Conservation (phyloP, 2,888 invertebrate species). For the Nomada fabriciana region DNA sequence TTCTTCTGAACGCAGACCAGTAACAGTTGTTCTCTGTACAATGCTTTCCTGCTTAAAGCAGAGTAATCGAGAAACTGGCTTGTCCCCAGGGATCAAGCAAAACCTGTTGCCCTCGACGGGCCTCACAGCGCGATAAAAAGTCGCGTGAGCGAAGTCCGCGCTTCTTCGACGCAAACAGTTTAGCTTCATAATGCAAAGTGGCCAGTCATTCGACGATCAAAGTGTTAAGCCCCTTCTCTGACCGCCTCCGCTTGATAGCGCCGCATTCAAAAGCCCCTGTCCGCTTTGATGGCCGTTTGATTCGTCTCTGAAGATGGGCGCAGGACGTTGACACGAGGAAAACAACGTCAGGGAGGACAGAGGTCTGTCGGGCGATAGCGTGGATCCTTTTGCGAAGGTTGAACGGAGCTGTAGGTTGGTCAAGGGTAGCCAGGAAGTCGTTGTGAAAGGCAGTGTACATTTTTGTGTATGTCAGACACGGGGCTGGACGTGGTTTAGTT, state of each 20-base stretch:
- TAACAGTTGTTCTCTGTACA: background rate
- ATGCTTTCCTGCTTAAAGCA: slow-evolving; percentile 42
- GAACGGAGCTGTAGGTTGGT: background rate
- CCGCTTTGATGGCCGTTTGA: slow-evolving; percentile 63
- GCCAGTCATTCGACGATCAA: slow-evolving; percentile 81
- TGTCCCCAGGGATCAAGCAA: slow-evolving; percentile 57
- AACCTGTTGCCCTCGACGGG: slow-evolving; percentile 77
- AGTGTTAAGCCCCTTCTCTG: slow-evolving; percentile 69
- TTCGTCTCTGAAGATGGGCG: slow-evolving; percentile 59
- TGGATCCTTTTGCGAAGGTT: slow-evolving; percentile 42
- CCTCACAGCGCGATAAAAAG: slow-evolving; percentile 79
- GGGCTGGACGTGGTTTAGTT: no score
- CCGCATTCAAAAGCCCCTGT: slow-evolving; percentile 57
- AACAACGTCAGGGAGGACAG: slow-evolving; percentile 51
- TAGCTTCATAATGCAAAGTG: slow-evolving; percentile 78
- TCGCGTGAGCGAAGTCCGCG: slow-evolving; percentile 73
- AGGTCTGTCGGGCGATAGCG: slow-evolving; percentile 41
- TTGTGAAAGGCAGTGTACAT: background rate
- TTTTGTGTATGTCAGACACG: background rate
- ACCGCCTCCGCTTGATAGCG: slow-evolving; percentile 33
- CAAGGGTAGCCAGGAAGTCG: background rate
- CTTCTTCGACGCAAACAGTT: slow-evolving; percentile 78
- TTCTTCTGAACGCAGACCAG: slow-evolving; percentile 16
- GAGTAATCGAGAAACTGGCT: slow-evolving; percentile 54
- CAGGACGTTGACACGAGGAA: slow-evolving; percentile 68